phyloP scores from a whole-genome alignment of 2,113 vertebrate species.

The Mobula hypostoma region DNA sequence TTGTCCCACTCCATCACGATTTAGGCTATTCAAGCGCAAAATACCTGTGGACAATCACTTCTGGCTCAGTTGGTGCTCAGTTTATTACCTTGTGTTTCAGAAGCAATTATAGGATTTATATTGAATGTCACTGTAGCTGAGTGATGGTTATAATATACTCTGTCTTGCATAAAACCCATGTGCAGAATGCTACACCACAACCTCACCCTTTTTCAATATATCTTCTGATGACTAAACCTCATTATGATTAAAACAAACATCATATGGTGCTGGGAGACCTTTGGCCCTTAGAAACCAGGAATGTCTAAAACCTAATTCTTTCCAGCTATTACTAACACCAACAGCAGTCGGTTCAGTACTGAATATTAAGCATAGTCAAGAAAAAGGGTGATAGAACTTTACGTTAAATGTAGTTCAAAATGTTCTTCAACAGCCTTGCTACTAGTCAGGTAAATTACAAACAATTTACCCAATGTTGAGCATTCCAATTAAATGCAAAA shows the following conservation, averaged over 20 bases:
- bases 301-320: not conserved
- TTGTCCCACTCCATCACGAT: not conserved
- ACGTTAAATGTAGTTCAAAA: not conserved
- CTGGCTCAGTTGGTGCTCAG: not conserved
- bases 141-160: not conserved
- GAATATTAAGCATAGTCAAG: not conserved
- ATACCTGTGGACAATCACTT: not conserved
- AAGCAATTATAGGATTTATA: not conserved
- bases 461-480: not conserved
- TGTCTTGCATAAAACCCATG: not conserved
- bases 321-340: not conserved
- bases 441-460: not conserved
- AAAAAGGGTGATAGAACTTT: not conserved
- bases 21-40: not conserved
- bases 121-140: not conserved
- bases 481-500: not conserved
- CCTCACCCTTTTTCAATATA: not conserved
- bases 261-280: not conserved
- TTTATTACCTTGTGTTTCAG: not conserved
- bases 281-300: not conserved
- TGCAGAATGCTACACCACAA: not conserved
- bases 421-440: not conserved
- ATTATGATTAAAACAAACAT: not conserved
- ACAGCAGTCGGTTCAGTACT: not conserved
- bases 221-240: not conserved